These are phyloP conservation scores for Rhinogobius similis DNA, from an alignment of 2,113 vertebrate genomes.

Conservation along the genomic window DNA sequence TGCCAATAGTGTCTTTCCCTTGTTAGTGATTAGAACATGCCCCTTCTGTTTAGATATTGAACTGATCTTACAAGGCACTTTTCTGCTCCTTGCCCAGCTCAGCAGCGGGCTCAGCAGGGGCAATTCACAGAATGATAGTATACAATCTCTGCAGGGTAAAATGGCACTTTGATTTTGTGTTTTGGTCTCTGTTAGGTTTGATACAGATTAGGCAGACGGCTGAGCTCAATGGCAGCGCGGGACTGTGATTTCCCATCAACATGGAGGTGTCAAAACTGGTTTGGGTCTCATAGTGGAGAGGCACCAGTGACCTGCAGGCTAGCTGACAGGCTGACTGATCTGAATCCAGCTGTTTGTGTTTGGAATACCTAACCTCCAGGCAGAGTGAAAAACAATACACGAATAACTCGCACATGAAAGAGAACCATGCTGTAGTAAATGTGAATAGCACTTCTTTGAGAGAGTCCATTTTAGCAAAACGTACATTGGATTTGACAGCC, in stretches of 20 bases:
- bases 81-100: slow-evolving; percentile 39
- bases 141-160: slow-evolving; percentile 46
- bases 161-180: slow-evolving; percentile 65
- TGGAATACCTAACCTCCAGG: slow-evolving; percentile 17
- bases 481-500: slow-evolving; percentile 42
- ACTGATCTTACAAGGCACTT: slow-evolving; percentile 41
- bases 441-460: slow-evolving; percentile 33
- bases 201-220: slow-evolving; percentile 52
- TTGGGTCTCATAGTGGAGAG: slow-evolving; percentile 40
- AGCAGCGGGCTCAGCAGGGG: slow-evolving; percentile 41
- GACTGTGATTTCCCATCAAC: slow-evolving; percentile 15
- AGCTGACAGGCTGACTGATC: slow-evolving; percentile 37
- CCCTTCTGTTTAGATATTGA: slow-evolving; percentile 34
- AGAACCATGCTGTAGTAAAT: slow-evolving; percentile 18
- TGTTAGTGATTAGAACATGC: slow-evolving; percentile 16
- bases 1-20: slow-evolving; percentile 9
- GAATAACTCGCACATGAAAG: slow-evolving; percentile 29
- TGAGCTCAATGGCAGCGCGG: slow-evolving; percentile 37
- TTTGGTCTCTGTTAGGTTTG: slow-evolving; percentile 51
- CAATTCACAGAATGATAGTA: slow-evolving; percentile 33
- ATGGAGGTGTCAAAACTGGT: slow-evolving; percentile 47
- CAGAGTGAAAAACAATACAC: slow-evolving; percentile 28
- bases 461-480: slow-evolving; percentile 29
- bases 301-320: slow-evolving; percentile 14
- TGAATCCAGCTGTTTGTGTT: slow-evolving; percentile 48